A percentile compares a stretch with the other conserved stretches of the same genome.
Conservation (phyloP, 2,888 invertebrate species). For the Macrosoma leucophasiata region DNA sequence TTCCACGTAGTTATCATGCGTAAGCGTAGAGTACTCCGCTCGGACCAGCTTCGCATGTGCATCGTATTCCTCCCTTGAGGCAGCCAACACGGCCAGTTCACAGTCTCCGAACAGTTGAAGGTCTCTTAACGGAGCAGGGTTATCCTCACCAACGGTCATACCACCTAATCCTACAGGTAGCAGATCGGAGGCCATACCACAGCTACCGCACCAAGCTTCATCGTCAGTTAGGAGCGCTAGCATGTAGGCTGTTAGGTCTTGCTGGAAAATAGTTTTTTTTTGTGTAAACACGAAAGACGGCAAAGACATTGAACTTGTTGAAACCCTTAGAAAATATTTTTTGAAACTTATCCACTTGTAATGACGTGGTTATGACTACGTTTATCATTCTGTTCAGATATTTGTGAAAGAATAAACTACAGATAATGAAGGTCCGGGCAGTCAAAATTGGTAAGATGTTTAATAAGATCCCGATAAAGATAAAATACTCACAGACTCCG, state of each 20-base stretch:
- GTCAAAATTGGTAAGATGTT: no score
- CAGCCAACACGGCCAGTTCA: slow-evolving; percentile 60
- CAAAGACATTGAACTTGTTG: no score
- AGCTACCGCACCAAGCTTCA: slow-evolving; percentile 44
- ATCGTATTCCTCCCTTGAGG: slow-evolving; percentile 50
- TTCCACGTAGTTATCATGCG: slow-evolving; percentile 46
- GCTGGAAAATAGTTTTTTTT: slow-evolving; percentile 43
- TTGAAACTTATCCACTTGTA: no score
- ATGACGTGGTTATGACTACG: no score
- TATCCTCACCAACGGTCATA: slow-evolving; percentile 24
- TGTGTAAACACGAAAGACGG: neutral
- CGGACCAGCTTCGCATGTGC: slow-evolving; percentile 57
- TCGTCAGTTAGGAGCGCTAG: slow-evolving; percentile 62
- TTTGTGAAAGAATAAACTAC: no score
- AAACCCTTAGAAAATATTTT: no score
- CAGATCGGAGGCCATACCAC: slow-evolving; percentile 29
- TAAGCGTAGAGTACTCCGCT: slow-evolving; percentile 52
- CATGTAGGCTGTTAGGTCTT: slow-evolving; percentile 59
- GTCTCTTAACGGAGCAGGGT: slow-evolving; percentile 37
- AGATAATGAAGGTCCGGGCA: no score
- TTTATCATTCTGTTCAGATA: no score
- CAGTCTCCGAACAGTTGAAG: slow-evolving; percentile 61
- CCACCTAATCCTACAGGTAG: slow-evolving; percentile 1
- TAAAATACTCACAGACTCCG: slow-evolving; percentile 55
- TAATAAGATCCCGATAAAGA: no score